Base-by-base conservation (phyloP, 1,140 invertebrate genomes). In the Carcinoscorpius rotundicauda region DNA sequence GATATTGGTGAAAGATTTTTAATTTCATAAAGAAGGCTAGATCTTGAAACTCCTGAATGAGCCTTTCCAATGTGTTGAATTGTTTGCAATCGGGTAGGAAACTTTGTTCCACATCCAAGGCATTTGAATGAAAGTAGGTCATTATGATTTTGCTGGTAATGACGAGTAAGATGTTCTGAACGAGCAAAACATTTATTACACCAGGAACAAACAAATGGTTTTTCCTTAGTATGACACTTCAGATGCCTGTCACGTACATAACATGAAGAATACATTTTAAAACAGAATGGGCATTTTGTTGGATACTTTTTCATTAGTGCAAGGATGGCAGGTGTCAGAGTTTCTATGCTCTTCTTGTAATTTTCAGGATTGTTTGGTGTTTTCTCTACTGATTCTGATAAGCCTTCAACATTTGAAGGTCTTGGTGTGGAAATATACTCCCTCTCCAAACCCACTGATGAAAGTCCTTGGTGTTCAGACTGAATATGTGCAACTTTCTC, bases 41-140 rank as follows among this genome's bases (percentile, higher is more conserved):
- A 48, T 49, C 49, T 53, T 53, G 52, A 11, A 11, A 57, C n/a
- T 10, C 57, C 48, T 56, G 59, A 10, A 60, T 69, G 68, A 3
- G 50, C n/a, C 53, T 66, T 69, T n/a, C 11, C 60, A 49, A 61
- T 49, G 60, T 69, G 68, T 29, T 61, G 58, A 10, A 60, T 49
- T 6, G 64, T 51, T 49, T 59, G 57, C 8, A 61, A 58, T 29
- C 48, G 11, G 49, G 61, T 57, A 10, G 62, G 9, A 49, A 66
- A 66, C 9, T 64, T 61, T 5, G 56, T 51, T 29, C 63, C 58
- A 51, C 68, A 69, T 51, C 50, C 64, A 50, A 50, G n/a, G 8
- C 68, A 69, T 51, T 65, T 52, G 62, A 60, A 68, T 51, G 60
- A 49, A 29, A 69, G 58, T 56, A 29, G 51, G 51, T 69, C 60